Conservation (phyloP, 2,888 invertebrate genomes). For the Trissonchulus sp. region DNA sequence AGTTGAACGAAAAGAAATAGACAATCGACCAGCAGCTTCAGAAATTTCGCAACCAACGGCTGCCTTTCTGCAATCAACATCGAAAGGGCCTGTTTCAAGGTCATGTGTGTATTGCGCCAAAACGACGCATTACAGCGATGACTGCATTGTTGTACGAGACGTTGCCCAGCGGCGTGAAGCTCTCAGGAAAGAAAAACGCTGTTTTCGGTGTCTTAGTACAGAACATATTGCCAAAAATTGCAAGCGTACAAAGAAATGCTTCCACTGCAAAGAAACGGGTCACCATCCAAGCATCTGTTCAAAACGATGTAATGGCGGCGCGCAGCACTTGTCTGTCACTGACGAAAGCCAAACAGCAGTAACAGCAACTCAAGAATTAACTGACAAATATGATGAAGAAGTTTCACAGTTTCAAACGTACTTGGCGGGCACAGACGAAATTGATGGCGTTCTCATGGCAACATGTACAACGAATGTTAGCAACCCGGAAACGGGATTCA, state of each 20-base stretch:
- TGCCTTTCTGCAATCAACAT: no score
- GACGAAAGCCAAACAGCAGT: neutral
- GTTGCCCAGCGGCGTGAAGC: neutral
- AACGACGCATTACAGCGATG: neutral
- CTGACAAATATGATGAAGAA: no score
- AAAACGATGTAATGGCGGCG: neutral
- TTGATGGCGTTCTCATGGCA: neutral
- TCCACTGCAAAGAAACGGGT: conserved; percentile 1
- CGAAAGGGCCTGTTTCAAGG: no score
- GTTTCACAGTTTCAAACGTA: neutral
- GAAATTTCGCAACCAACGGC: no score
- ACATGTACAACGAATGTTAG: neutral
- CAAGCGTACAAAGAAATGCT: conserved; percentile 2
- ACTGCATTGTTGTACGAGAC: neutral
- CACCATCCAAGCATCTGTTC: neutral
- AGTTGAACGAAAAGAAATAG: no score
- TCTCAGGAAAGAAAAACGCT: neutral
- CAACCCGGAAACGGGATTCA: neutral
- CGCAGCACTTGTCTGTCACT: no score
- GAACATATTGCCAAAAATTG: conserved; percentile 1
- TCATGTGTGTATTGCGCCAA: neutral
- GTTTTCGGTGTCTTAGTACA: neutral
- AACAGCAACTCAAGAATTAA: no score
- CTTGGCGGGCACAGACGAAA: neutral
- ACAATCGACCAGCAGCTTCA: no score